A percentile compares a stretch with the other conserved stretches of the same genome.
phyloP scores from a whole-genome alignment of 2,888 invertebrate species.

The Neoaliturus tenellus region DNA sequence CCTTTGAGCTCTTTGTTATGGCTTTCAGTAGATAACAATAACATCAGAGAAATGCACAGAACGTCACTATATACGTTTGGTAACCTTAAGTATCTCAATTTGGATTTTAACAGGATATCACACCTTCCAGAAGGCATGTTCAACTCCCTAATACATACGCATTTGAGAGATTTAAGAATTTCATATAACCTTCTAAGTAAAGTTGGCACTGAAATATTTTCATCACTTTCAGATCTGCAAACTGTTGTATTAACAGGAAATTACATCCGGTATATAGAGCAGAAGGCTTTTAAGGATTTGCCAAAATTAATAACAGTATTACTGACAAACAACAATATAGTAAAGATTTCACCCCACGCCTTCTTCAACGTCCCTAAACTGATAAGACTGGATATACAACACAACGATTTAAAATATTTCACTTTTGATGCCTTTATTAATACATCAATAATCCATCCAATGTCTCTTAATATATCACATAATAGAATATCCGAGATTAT shows the following conservation, averaged over 20 bases:
- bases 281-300: slow-evolving; percentile 85
- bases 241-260: slow-evolving; percentile 88
- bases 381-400: slow-evolving; percentile 87
- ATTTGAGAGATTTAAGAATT: slow-evolving; percentile 86
- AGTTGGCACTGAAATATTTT: slow-evolving; percentile 83
- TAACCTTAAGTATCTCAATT: slow-evolving; percentile 86
- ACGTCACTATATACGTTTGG: slow-evolving; percentile 83
- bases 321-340: slow-evolving; percentile 88
- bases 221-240: slow-evolving; percentile 82
- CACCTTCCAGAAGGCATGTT: slow-evolving; percentile 82
- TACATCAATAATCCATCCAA: slow-evolving; percentile 78
- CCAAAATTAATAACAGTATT: slow-evolving; percentile 88
- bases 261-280: slow-evolving; percentile 82
- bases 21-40: slow-evolving; percentile 92
- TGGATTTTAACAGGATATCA: slow-evolving; percentile 90
- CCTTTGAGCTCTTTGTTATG: slow-evolving; percentile 86
- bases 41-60: slow-evolving; percentile 83
- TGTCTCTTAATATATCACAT: slow-evolving; percentile 86
- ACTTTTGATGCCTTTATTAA: slow-evolving; percentile 82
- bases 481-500: slow-evolving; percentile 77
- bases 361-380: slow-evolving; percentile 86
- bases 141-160: slow-evolving; percentile 81
- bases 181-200: slow-evolving; percentile 87
- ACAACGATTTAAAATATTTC: slow-evolving; percentile 83
- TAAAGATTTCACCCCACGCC: slow-evolving; percentile 82